Conservation (phyloP, 2,888 invertebrate species). For the Noctua janthina region DNA sequence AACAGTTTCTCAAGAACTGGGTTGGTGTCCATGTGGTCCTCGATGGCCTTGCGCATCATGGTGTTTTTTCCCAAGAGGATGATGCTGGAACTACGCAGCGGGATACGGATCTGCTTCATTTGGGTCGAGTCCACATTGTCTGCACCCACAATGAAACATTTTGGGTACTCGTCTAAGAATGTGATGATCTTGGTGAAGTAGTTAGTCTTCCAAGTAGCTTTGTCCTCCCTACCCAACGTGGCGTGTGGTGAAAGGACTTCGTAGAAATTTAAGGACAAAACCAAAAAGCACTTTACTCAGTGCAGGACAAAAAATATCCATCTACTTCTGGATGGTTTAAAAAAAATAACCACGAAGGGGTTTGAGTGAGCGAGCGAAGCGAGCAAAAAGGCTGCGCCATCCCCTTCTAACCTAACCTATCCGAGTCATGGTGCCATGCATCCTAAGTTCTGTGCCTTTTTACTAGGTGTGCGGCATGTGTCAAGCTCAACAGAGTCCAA, state of each 20-base stretch:
- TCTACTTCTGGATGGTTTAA: no score
- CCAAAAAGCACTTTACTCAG: conserved; percentile 23
- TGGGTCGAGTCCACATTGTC: conserved; percentile 99
- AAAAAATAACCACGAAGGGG: no score
- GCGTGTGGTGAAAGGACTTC: conserved; percentile 92
- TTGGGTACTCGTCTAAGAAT: conserved; percentile 99
- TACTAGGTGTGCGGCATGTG: no score
- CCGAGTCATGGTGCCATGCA: no score
- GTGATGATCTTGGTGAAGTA: conserved; percentile 99
- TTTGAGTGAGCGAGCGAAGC: no score
- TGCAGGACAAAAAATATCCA: no score
- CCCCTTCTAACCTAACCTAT: no score
- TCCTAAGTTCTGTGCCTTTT: no score
- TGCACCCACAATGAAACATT: conserved; percentile 99
- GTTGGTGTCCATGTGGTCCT: conserved; percentile 98
- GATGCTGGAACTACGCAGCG: conserved; percentile 96
- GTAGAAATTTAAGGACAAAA: conserved; percentile 95
- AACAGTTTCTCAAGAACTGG: conserved; percentile 97
- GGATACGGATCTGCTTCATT: conserved; percentile 99
- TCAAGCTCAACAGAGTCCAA: no score
- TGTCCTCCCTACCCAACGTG: conserved; percentile 99
- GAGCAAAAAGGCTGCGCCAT: no score
- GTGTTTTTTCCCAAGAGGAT: conserved; percentile 99
- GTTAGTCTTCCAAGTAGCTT: conserved; percentile 99
- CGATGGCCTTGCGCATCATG: conserved; percentile 99